Evolutionary conservation across 2,888 invertebrate genomes (phyloP).

Genomic region (Anodontia alba): DNA sequence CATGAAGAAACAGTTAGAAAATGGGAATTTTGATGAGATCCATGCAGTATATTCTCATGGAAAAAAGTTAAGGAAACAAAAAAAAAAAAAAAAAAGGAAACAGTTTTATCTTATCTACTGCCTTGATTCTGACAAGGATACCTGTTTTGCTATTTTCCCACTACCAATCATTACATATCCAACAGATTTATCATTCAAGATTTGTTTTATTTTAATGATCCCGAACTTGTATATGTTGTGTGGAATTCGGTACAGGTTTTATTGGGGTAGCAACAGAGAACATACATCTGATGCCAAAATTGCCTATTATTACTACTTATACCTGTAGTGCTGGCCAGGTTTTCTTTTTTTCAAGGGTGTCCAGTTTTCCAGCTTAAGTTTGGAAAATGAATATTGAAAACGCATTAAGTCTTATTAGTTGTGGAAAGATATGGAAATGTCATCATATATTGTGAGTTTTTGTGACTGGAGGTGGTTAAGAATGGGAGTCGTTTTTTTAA

Average conservation of each 20-base stretch:
- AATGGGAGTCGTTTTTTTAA: not conserved
- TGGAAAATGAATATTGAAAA: not conserved
- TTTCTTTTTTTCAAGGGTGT: not conserved
- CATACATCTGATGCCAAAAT: not conserved
- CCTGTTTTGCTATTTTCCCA: not conserved
- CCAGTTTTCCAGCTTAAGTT: not conserved
- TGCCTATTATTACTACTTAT: not conserved
- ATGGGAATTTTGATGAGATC: too few species aligned
- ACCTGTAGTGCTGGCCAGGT: not conserved
- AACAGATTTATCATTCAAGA: not conserved
- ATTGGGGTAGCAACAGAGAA: not conserved
- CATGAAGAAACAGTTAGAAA: too few species aligned
- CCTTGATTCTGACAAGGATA: not conserved
- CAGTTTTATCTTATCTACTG: too few species aligned
- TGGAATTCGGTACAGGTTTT: constrained; percentile 8
- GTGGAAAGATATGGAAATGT: not conserved
- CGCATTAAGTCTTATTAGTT: not conserved
- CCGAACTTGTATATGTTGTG: not conserved
- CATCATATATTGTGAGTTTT: not conserved
- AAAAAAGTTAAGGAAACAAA: too few species aligned
- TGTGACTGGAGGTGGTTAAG: not conserved
- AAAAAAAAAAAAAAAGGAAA: too few species aligned
- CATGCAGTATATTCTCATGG: too few species aligned
- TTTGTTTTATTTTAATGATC: constrained; percentile 17
- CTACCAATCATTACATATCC: not conserved